A percentile compares a stretch with the other conserved stretches of the same genome.
Evolutionary conservation across 2,797 vertebrate genomes (phyloP).

Genomic region (Pangasius larnaudii): DNA sequence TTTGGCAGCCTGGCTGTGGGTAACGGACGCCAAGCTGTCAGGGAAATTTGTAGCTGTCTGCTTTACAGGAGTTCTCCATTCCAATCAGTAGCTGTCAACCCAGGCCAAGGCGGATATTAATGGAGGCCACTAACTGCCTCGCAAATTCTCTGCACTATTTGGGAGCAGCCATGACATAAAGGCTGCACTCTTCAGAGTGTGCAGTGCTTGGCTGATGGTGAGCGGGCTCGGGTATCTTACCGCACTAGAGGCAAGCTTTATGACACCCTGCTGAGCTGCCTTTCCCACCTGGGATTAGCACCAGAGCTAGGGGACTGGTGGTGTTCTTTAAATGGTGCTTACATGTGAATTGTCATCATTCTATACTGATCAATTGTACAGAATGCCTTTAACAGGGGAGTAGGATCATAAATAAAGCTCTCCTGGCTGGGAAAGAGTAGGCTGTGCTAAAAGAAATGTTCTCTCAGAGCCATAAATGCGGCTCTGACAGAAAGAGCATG

Average conservation of each 20-base stretch:
- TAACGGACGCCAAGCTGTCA: constrained; percentile 79
- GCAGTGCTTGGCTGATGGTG: constrained; percentile 70
- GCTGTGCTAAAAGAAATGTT: constrained; percentile 73
- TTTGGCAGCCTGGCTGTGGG: constrained; percentile 79
- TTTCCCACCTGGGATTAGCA: constrained; percentile 51
- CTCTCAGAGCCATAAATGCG: constrained; percentile 58
- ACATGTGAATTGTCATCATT: constrained; percentile 53
- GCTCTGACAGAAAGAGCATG: constrained; percentile 71
- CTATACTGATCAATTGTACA: constrained; percentile 49
- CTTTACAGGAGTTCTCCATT: constrained; percentile 74
- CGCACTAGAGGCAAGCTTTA: constrained; percentile 47
- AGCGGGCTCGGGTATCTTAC: constrained; percentile 73
- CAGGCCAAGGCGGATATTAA: constrained; percentile 76
- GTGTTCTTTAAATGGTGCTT: constrained; percentile 51
- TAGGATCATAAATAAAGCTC: constrained; percentile 65
- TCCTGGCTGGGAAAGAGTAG: constrained; percentile 59
- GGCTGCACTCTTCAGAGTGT: constrained; percentile 68
- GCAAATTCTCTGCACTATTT: constrained; percentile 78
- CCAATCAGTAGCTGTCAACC: constrained; percentile 80
- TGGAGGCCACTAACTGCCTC: constrained; percentile 78
- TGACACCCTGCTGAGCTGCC: constrained; percentile 27
- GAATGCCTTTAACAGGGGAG: constrained; percentile 44
- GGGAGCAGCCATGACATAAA: constrained; percentile 77
- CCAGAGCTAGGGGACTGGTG: constrained; percentile 26
- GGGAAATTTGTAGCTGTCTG: constrained; percentile 81